phyloP scores from a whole-genome alignment of 2,797 vertebrate species.

The Ptychobarbus kaznakovi region DNA sequence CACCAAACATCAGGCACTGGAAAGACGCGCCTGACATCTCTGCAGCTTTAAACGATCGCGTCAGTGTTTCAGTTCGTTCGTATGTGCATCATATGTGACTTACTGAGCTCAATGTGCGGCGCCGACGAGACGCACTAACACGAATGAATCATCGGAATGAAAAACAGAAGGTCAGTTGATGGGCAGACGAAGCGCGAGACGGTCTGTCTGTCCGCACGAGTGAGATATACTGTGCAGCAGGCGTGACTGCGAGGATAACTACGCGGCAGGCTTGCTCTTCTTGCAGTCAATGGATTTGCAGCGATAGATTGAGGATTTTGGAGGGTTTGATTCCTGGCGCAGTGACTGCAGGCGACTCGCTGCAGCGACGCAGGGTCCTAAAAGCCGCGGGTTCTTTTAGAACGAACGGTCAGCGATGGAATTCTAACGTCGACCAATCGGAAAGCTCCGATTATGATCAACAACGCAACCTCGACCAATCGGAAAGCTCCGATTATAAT shows the following conservation, averaged over 20 bases:
- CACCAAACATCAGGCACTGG: conserved; percentile 30
- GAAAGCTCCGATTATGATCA: not conserved
- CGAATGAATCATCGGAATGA: not conserved
- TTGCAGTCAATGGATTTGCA: conserved; percentile 9
- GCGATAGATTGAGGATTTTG: conserved; percentile 31
- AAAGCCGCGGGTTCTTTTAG: conserved; percentile 11
- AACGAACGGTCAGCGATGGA: not conserved
- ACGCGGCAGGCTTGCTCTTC: not conserved
- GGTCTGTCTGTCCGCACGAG: too few relatives aligned
- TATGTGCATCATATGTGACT: conserved; percentile 49
- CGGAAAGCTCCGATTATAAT: not conserved
- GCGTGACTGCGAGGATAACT: not conserved
- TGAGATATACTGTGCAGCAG: not conserved
- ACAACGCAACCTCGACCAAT: not conserved
- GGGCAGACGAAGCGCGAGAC: not conserved
- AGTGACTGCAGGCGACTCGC: conserved; percentile 56
- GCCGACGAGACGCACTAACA: not conserved
- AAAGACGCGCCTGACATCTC: conserved; percentile 9
- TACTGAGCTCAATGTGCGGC: conserved; percentile 46
- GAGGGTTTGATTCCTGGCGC: conserved; percentile 56
- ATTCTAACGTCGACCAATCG: not conserved
- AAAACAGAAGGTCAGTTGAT: not conserved
- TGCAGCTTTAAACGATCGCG: conserved; percentile 17
- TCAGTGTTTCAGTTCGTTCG: conserved; percentile 1
- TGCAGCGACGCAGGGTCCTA: conserved; percentile 62